These are phyloP conservation scores for Sus scrofa DNA, from an alignment of 2,113 vertebrate genomes.

Conservation along the genomic window T2T-Sscrofa CM000815.6:57296001-57296500, in stretches of 20 bases:
- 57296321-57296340: background rate
- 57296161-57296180: no score
- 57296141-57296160: no score
- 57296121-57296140: background rate
- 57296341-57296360: background rate
- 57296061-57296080: background rate
- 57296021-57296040: background rate
- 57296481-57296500: background rate
- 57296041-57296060: background rate
- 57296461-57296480: background rate
- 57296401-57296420: fast-evolving
- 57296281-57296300: background rate
- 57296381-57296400: background rate
- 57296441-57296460: background rate
- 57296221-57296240: background rate
- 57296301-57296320: background rate
- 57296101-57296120: background rate
- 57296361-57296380: fast-evolving
- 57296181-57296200: fast-evolving
- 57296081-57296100: fast-evolving
- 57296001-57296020: background rate
- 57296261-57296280: background rate
- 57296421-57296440: background rate
- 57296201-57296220: fast-evolving
- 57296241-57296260: background rate